These are phyloP conservation scores for Bicyclus anynana DNA, from an alignment of 1,140 invertebrate genomes.

Conservation along the genomic window DNA sequence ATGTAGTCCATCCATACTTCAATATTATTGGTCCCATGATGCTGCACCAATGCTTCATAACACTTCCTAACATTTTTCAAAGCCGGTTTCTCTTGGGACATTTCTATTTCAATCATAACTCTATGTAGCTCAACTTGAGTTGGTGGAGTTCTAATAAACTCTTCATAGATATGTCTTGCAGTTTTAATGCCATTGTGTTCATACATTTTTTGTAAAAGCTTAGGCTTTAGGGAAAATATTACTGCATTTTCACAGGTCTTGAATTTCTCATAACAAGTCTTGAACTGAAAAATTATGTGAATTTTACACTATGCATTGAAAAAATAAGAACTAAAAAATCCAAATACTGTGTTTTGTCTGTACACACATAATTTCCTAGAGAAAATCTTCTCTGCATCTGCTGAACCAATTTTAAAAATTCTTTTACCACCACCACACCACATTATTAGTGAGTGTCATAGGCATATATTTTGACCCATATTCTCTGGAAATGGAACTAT, in stretches of 20 bases:
- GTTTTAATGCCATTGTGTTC: constrained; percentile 57
- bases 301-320: too few species aligned
- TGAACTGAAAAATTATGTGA: constrained; percentile 62
- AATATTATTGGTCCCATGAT: constrained; percentile 53
- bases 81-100: constrained; percentile 46
- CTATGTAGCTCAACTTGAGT: constrained; percentile 57
- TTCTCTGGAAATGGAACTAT: too few species aligned
- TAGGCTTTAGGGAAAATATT: constrained; percentile 56
- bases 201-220: constrained; percentile 62
- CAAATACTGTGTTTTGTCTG: too few species aligned
- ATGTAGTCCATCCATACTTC: constrained; percentile 64
- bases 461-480: too few species aligned
- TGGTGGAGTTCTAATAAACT: constrained; percentile 59
- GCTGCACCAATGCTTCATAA: constrained; percentile 56
- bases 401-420: too few species aligned
- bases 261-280: constrained; percentile 54
- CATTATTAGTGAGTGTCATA: too few species aligned
- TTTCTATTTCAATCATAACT: constrained; percentile 62
- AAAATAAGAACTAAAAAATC: too few species aligned
- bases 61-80: constrained; percentile 57
- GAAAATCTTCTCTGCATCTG: too few species aligned
- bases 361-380: too few species aligned
- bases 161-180: constrained; percentile 60
- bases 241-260: constrained; percentile 55
- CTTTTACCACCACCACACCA: too few species aligned